Base-by-base conservation (phyloP, 1,140 invertebrate genomes). In the Atta colombica region DNA sequence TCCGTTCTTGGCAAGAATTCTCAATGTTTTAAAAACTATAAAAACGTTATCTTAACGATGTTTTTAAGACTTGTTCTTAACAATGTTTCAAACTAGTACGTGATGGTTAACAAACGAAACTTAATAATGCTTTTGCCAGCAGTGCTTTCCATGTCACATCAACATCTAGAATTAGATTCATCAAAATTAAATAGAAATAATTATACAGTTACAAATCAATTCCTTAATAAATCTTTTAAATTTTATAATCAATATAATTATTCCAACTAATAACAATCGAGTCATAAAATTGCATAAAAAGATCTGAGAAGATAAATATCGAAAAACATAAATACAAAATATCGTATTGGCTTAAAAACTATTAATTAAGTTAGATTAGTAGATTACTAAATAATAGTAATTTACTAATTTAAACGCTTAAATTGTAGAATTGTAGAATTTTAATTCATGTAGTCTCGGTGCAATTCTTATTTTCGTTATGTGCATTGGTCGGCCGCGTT, bases 51-150 rank as follows among this genome's bases (percentile, higher is more conserved):
- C 61, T 60, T 45, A 45, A 45, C 58, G 31, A 45, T 18, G 45
- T 39, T 82, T 82, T 82, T 49, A 16, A 61, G 71, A 60, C 0
- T 35, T n/a, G 6, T 69, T 1, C 25, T 21, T 25, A 18, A 74
- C 18, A 35, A 74, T 63, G 55, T 84, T 75, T 61, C 39, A 14
- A 74, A 45, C 31, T 49, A n/a, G 14, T 63, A 84, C 80, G 68
- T 60, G 69, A 72, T 18, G 16, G 10, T 80, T 63, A 74, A 74
- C 31, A 21, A 74, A 49, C 16, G 68, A 60, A 45, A 25, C 25
- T 81, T n/a, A 49, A 71, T 21, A 14, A 7, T 45, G 8, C 31
- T 55, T 69, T 39, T 55, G 35, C 7, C 12, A 35, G 21, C 28
- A n/a, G 3, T 45, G 16, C 31, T 55, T 69, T 28, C 39, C 63